These are phyloP conservation scores for Eclectus roratus DNA, from an alignment of 2,113 vertebrate species.

Conservation along the genomic window DNA sequence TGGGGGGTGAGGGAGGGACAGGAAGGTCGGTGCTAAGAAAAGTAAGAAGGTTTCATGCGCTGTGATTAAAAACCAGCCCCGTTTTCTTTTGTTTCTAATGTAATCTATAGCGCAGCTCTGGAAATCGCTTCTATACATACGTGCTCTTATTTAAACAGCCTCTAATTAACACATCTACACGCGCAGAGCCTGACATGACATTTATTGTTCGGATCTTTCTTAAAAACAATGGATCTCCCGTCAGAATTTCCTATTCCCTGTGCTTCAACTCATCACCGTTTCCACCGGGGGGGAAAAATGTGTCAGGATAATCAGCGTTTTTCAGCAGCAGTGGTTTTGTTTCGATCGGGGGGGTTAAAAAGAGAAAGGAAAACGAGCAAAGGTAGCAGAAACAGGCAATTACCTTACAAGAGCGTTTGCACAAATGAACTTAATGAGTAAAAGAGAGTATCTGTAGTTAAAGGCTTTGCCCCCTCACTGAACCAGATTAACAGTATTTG, in stretches of 20 bases:
- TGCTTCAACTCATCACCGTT: slow-evolving; percentile 21
- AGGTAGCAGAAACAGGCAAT: slow-evolving; percentile 22
- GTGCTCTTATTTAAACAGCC: not conserved
- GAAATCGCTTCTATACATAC: not conserved
- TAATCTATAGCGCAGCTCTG: not conserved
- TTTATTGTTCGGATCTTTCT: not conserved
- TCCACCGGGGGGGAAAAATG: not conserved
- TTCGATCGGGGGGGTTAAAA: not conserved
- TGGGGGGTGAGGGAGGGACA: not conserved
- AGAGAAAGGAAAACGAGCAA: not conserved
- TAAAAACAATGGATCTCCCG: slow-evolving; percentile 26
- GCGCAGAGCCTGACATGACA: slow-evolving; percentile 11
- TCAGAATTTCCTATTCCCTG: slow-evolving; percentile 39
- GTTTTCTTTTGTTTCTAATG: slow-evolving; percentile 13
- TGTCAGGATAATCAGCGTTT: slow-evolving; percentile 20
- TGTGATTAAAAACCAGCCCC: not conserved
- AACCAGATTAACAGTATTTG: slow-evolving; percentile 65
- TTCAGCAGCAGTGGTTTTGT: slow-evolving; percentile 12
- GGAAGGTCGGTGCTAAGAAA: not conserved
- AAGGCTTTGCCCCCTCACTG: slow-evolving; percentile 61
- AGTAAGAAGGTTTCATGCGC: not conserved
- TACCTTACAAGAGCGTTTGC: not conserved
- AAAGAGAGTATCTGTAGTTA: not conserved
- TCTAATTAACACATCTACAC: slow-evolving; percentile 20
- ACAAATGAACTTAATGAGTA: slow-evolving; percentile 46